These are phyloP conservation scores for Dasypogon diadema DNA, from an alignment of 2,888 invertebrate genomes.

Conservation along the genomic window DNA sequence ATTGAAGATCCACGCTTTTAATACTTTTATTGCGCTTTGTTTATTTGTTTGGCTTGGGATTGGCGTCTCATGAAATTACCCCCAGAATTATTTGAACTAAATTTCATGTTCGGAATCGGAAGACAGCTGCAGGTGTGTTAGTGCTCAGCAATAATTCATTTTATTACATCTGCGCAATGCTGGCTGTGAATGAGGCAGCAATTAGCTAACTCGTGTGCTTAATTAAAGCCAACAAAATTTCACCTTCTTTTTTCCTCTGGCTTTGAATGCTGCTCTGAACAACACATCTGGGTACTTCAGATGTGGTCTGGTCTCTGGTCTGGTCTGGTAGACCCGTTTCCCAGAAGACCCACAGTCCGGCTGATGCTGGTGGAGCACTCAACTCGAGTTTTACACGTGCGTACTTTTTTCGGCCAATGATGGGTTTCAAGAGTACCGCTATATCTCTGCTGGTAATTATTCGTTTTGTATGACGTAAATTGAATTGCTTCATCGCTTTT, in stretches of 20 bases:
- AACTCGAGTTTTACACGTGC: neutral
- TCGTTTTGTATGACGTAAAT: neutral
- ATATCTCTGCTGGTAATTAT: neutral
- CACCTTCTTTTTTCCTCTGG: slow-evolving; percentile 5
- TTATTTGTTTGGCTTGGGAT: slow-evolving; percentile 16
- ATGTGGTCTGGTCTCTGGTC: neutral
- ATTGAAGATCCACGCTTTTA: slow-evolving; percentile 21
- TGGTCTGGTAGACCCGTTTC: neutral
- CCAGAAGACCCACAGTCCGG: neutral
- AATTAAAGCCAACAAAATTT: slow-evolving; percentile 30
- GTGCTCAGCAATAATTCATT: slow-evolving; percentile 32
- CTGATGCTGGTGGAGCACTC: neutral
- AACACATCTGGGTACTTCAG: neutral
- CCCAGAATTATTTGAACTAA: neutral
- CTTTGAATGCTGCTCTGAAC: neutral
- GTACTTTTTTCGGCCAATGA: neutral
- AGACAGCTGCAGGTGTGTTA: neutral
- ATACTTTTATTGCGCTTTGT: slow-evolving; percentile 35
- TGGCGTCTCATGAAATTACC: neutral
- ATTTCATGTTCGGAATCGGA: neutral
- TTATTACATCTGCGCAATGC: slow-evolving; percentile 28
- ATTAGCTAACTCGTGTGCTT: slow-evolving; percentile 36
- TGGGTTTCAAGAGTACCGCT: no score
- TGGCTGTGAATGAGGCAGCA: slow-evolving; percentile 32
- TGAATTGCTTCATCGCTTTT: neutral